phyloP scores from a whole-genome alignment of 1,140 invertebrate species.

The Drosophila novamexicana region DNA sequence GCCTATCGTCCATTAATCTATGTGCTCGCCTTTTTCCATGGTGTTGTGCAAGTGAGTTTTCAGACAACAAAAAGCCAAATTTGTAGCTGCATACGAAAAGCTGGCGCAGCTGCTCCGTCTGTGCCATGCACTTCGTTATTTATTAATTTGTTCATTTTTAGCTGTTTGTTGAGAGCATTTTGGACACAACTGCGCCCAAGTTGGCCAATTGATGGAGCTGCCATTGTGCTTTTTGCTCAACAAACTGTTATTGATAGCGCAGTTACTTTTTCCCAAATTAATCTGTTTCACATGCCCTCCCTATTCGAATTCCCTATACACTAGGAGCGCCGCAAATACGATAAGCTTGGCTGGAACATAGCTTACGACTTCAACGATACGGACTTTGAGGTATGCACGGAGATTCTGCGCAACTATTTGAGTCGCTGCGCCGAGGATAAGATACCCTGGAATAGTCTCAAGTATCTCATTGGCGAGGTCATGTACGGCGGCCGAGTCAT shows the following conservation, averaged over 20 bases:
- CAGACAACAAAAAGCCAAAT: constrained; percentile 47
- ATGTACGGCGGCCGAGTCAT: constrained; percentile 97
- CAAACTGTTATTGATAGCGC: constrained; percentile 77
- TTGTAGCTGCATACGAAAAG: constrained; percentile 35
- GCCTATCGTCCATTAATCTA: constrained; percentile 92
- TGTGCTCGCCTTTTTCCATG: constrained; percentile 95
- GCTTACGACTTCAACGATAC: constrained; percentile 96
- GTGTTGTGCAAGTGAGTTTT: constrained; percentile 90
- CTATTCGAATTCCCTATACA: constrained; percentile 3
- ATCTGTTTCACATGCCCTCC: constrained; percentile 35
- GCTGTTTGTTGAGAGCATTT: constrained; percentile 62
- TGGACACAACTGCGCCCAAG: constrained; percentile 45
- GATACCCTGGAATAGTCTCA: constrained; percentile 94
- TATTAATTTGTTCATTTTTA: constrained; percentile 76
- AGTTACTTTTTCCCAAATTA: constrained; percentile 51
- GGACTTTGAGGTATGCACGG: constrained; percentile 94
- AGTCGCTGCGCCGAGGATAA: constrained; percentile 88
- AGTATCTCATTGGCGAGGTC: constrained; percentile 96
- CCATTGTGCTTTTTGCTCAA: constrained; percentile 38
- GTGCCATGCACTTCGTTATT: constrained; percentile 61
- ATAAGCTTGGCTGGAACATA: constrained; percentile 97
- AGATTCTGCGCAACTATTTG: constrained; percentile 93
- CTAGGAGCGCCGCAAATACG: constrained; percentile 94
- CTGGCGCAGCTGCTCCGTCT: constrained; percentile 51
- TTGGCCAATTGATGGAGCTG: constrained; percentile 65